Evolutionary conservation across 2,888 invertebrate species (phyloP).

Genomic region (Campoplex capitator): DNA sequence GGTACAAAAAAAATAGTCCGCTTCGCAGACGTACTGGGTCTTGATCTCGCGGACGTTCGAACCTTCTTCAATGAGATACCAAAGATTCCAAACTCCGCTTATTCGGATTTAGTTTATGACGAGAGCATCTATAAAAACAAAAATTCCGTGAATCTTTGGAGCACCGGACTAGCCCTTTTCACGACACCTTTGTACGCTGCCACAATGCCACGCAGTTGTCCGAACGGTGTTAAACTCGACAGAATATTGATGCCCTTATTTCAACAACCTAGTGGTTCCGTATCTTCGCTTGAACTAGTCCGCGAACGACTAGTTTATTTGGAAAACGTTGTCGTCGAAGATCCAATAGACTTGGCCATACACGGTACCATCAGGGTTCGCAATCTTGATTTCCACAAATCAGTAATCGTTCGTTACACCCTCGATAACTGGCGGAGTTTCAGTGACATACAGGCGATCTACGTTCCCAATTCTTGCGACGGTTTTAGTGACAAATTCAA

Average conservation of each 20-base stretch:
- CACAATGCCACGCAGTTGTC: slow-evolving; percentile 50
- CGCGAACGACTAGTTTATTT: slow-evolving; percentile 92
- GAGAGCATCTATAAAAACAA: slow-evolving; percentile 83
- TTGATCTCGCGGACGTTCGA: slow-evolving; percentile 95
- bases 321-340: slow-evolving; percentile 94
- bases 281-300: slow-evolving; percentile 91
- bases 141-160: slow-evolving; percentile 72
- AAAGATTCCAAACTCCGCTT: slow-evolving; percentile 94
- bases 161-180: slow-evolving; percentile 84
- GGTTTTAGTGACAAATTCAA: slow-evolving; percentile 96
- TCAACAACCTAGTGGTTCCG: slow-evolving; percentile 91
- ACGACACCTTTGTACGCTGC: slow-evolving; percentile 38
- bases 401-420: slow-evolving; percentile 94
- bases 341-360: slow-evolving; percentile 89
- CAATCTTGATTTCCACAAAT: slow-evolving; percentile 96
- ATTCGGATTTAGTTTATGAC: slow-evolving; percentile 90
- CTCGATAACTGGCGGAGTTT: slow-evolving; percentile 94
- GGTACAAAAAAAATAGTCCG: slow-evolving; percentile 95
- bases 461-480: slow-evolving; percentile 94
- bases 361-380: slow-evolving; percentile 93
- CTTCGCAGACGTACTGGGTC: slow-evolving; percentile 96
- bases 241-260: slow-evolving; percentile 91
- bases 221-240: slow-evolving; percentile 76
- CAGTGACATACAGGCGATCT: slow-evolving; percentile 93
- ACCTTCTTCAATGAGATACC: slow-evolving; percentile 96